Conservation (phyloP, 2,797 vertebrate genomes). For the Lagorchestes hirsutus region DNA sequence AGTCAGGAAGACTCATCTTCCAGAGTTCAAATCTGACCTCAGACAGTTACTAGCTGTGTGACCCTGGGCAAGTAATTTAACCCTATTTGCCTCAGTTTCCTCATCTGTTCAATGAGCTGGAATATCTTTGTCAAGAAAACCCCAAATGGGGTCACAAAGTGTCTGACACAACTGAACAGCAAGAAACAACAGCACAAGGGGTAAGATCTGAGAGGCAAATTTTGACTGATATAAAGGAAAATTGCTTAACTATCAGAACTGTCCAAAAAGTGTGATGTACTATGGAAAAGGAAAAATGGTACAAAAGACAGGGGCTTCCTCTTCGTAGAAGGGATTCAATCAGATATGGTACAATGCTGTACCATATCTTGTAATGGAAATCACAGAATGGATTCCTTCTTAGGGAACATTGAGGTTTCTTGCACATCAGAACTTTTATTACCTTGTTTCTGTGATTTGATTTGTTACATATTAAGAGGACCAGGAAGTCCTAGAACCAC, state of each 20-base stretch:
- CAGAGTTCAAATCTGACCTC: background rate
- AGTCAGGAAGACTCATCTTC: background rate
- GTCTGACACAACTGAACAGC: background rate
- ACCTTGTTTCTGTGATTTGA: background rate
- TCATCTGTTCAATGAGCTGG: background rate
- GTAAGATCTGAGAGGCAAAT: background rate
- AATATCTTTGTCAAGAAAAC: background rate
- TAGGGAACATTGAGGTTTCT: background rate
- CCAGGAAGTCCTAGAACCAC: background rate
- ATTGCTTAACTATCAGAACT: background rate
- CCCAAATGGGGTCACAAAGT: background rate
- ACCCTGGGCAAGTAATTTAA: too few relatives aligned
- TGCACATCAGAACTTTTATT: background rate
- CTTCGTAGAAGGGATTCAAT: background rate
- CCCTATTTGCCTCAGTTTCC: background rate
- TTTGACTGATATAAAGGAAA: background rate
- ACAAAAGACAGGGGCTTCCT: background rate
- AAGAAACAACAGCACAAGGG: background rate
- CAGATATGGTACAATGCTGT: too few relatives aligned
- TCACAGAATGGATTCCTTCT: background rate
- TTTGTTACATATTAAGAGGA: background rate
- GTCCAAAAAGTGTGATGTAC: background rate
- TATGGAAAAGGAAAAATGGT: background rate
- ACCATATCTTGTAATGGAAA: background rate
- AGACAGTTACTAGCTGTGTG: background rate